phyloP scores from a whole-genome alignment of 2,113 vertebrate genomes.

The Oryzias woworae region DNA sequence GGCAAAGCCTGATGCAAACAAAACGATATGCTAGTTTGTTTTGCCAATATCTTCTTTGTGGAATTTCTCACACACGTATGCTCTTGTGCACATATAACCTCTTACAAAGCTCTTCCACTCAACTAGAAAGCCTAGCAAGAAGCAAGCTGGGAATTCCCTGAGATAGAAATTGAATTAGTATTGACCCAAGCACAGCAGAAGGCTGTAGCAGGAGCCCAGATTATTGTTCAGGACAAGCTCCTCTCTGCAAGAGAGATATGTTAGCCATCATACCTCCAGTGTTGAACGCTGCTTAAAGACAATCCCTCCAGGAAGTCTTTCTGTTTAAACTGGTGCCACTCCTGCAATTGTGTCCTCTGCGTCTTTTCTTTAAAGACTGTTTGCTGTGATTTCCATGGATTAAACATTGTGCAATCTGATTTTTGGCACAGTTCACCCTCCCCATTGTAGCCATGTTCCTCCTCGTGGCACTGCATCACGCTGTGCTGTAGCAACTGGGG shows the following conservation, averaged over 20 bases:
- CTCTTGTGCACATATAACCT: slow-evolving; percentile 24
- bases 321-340: background rate
- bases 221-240: slow-evolving; percentile 58
- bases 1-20: slow-evolving; percentile 23
- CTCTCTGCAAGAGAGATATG: slow-evolving; percentile 44
- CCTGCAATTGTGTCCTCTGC: background rate
- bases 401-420: background rate
- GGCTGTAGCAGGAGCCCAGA: slow-evolving; percentile 60
- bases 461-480: too few species aligned
- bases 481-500: too few species aligned
- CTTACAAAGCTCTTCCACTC: slow-evolving; percentile 44
- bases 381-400: background rate
- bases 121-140: slow-evolving; percentile 66
- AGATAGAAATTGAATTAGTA: slow-evolving; percentile 76
- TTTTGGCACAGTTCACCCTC: too few species aligned
- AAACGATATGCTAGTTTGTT: slow-evolving; percentile 32
- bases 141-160: slow-evolving; percentile 67
- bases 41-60: background rate
- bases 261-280: slow-evolving; percentile 31
- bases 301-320: slow-evolving; percentile 1
- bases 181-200: slow-evolving; percentile 63
- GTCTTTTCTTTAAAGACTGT: background rate
- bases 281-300: slow-evolving; percentile 23
- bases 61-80: slow-evolving; percentile 2
- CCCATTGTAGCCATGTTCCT: too few species aligned